Evolutionary conservation across 2,888 invertebrate genomes (phyloP).

Genomic region (Harpalus rubripes): DNA sequence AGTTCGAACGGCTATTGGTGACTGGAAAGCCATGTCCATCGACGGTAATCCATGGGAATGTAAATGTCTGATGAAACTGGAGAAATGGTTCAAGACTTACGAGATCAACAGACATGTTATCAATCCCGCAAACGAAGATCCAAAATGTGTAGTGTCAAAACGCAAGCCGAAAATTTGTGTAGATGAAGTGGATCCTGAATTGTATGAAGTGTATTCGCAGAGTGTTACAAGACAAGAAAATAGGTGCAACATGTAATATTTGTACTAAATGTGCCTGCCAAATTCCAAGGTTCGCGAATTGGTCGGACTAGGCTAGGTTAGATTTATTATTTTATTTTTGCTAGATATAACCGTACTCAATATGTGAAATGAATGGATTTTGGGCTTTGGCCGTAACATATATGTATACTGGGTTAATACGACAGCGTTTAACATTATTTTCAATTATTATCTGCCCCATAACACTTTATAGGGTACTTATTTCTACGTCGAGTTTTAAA

Average conservation of each 20-base stretch:
- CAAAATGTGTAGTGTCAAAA: conserved; percentile 2
- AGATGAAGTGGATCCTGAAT: conserved; percentile 18
- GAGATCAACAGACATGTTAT: background rate
- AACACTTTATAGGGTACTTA: no score
- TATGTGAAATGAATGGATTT: no score
- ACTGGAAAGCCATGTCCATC: conserved; percentile 31
- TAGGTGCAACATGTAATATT: background rate
- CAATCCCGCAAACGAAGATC: background rate
- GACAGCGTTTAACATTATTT: no score
- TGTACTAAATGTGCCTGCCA: background rate
- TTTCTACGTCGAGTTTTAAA: no score
- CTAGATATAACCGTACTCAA: no score
- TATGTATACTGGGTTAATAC: no score
- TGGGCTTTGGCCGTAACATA: no score
- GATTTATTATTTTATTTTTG: no score
- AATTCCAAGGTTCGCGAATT: no score
- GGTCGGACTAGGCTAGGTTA: no score
- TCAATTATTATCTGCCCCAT: no score
- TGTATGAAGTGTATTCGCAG: conserved; percentile 15
- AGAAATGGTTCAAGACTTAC: background rate
- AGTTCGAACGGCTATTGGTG: conserved; percentile 10
- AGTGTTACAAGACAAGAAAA: conserved; percentile 15
- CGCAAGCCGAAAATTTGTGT: background rate
- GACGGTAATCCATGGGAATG: conserved; percentile 37
- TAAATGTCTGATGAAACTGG: conserved; percentile 17